These are phyloP conservation scores for Clinocottus analis DNA, from an alignment of 2,113 vertebrate genomes.

Conservation along the genomic window DNA sequence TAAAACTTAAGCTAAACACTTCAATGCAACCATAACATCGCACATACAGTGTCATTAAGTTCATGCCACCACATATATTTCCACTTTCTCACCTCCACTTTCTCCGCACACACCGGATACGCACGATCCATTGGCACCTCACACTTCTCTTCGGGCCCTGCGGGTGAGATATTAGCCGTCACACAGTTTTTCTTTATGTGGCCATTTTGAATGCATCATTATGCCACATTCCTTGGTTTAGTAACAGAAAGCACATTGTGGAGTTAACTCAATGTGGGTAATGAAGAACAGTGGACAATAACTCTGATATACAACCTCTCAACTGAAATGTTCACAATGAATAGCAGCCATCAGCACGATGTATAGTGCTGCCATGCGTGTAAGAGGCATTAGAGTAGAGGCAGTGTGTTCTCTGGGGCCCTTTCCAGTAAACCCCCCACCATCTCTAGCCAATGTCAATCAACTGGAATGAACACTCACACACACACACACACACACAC, in stretches of 20 bases:
- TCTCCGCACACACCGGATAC: slow-evolving; percentile 78
- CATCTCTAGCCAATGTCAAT: slow-evolving; percentile 68
- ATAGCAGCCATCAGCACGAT: slow-evolving; percentile 39
- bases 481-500: slow-evolving; percentile 54
- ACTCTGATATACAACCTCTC: slow-evolving; percentile 57
- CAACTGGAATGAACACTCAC: slow-evolving; percentile 67
- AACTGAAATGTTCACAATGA: slow-evolving; percentile 37
- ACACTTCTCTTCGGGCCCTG: slow-evolving; percentile 67
- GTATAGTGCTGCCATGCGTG: slow-evolving; percentile 49
- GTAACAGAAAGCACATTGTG: slow-evolving; percentile 46
- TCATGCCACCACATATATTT: slow-evolving; percentile 21
- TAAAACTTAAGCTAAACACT: neutral
- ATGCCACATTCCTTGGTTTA: slow-evolving; percentile 27
- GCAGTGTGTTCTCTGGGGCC: slow-evolving; percentile 61
- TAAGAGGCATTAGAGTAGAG: slow-evolving; percentile 45
- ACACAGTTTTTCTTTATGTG: slow-evolving; percentile 19
- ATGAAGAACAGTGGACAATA: slow-evolving; percentile 56
- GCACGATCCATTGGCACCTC: slow-evolving; percentile 70
- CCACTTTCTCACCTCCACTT: slow-evolving; percentile 76
- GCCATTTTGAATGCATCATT: slow-evolving; percentile 42
- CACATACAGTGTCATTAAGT: neutral
- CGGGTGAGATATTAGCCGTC: slow-evolving; percentile 39
- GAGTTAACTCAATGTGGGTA: slow-evolving; percentile 9
- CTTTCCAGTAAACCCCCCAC: slow-evolving; percentile 66
- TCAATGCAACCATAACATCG: slow-evolving; percentile 1